Conservation (phyloP, 2,113 vertebrate species). For the Cricetomys ansorgei region DNA sequence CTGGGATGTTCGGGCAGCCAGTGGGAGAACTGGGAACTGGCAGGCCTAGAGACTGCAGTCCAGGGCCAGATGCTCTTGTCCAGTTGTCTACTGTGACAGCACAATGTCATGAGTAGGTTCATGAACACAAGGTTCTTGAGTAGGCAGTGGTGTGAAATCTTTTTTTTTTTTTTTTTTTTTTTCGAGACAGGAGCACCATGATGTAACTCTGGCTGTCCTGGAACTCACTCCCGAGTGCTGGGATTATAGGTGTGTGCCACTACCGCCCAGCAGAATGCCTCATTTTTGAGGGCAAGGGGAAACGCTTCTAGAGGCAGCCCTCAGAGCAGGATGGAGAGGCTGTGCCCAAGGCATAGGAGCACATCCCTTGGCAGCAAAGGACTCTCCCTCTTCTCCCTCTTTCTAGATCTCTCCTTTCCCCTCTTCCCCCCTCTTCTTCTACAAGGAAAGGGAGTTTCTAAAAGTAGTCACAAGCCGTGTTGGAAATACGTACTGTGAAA, state of each 20-base stretch:
- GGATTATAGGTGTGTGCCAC: no score
- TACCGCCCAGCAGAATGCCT: no score
- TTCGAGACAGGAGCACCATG: no score
- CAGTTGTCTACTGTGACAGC: not conserved
- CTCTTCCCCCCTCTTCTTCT: not conserved
- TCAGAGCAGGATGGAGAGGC: not conserved
- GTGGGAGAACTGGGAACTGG: not conserved
- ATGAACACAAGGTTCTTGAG: no score
- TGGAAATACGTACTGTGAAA: not conserved
- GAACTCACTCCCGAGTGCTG: no score
- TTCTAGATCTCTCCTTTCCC: not conserved
- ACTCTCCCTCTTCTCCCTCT: no score
- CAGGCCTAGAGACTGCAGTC: not conserved
- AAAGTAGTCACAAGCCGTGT: slow-evolving; percentile 15
- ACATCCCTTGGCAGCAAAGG: not conserved
- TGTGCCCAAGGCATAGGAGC: not conserved
- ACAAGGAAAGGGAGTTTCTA: slow-evolving; percentile 37
- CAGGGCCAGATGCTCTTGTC: not conserved
- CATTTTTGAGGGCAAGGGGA: not conserved
- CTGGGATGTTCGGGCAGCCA: not conserved
- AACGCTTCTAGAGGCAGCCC: not conserved
- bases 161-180: no score
- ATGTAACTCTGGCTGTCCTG: no score
- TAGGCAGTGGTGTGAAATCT: not conserved
- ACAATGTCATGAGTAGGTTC: accelerated